Evolutionary conservation across 2,113 vertebrate species (phyloP).

Genomic region (Alces alces): DNA sequence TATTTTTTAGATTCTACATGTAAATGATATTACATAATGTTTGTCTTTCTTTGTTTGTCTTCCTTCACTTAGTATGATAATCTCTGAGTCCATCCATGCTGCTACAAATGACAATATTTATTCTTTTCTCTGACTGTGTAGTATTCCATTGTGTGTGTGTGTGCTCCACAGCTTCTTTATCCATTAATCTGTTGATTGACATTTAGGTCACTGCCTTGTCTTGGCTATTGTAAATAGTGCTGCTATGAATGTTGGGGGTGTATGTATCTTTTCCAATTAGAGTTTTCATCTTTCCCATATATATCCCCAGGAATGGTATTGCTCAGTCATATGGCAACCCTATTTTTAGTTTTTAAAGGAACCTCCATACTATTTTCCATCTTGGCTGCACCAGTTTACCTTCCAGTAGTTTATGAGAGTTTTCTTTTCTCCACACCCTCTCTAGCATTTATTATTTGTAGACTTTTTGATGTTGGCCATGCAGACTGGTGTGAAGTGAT

Average conservation of each 20-base stretch:
- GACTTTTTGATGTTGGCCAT: background rate
- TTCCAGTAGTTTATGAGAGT: background rate
- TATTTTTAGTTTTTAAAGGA: background rate
- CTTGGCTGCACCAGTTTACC: background rate
- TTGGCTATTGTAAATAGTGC: background rate
- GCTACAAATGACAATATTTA: background rate
- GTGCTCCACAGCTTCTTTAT: background rate
- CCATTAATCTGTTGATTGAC: background rate
- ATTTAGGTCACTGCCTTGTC: background rate
- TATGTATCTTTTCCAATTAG: background rate
- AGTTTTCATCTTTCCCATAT: background rate
- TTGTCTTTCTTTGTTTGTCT: background rate
- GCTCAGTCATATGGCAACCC: background rate
- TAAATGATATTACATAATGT: background rate
- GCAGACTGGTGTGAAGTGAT: background rate
- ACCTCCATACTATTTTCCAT: background rate
- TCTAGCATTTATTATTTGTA: background rate
- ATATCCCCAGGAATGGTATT: too few relatives aligned
- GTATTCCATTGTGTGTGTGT: background rate
- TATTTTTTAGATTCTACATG: background rate
- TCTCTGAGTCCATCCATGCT: background rate
- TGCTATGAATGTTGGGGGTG: background rate
- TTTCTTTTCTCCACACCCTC: background rate
- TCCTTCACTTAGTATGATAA: background rate
- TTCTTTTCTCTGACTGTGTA: background rate